These are phyloP conservation scores for Diplolepis rosae DNA, from an alignment of 2,888 invertebrate genomes.

Conservation along the genomic window DNA sequence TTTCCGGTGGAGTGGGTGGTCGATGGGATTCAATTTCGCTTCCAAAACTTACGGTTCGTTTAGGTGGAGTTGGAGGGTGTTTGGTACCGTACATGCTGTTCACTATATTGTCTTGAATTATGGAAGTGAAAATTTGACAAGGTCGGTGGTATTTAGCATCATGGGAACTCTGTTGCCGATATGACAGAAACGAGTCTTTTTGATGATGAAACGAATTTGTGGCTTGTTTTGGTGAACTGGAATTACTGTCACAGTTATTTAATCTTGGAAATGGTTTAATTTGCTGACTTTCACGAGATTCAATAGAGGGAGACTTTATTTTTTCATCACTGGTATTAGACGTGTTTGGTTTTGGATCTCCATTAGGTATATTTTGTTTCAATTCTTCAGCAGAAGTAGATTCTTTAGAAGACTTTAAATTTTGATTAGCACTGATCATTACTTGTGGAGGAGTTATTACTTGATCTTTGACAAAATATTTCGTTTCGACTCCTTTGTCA, in stretches of 20 bases:
- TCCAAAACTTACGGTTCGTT: constrained; percentile 52
- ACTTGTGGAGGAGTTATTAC: no score
- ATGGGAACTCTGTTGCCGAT: background rate
- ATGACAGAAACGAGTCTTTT: background rate
- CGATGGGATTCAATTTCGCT: constrained; percentile 49
- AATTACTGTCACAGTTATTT: no score
- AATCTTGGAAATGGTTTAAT: background rate
- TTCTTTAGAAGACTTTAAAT: background rate
- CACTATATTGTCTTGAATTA: constrained; percentile 15
- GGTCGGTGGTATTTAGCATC: constrained; percentile 31
- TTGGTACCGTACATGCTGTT: background rate
- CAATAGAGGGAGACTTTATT: constrained; percentile 4
- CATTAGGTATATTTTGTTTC: constrained; percentile 34
- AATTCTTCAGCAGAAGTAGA: background rate
- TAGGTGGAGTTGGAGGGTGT: constrained; percentile 40
- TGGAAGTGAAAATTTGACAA: constrained; percentile 1
- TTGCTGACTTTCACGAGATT: constrained; percentile 6
- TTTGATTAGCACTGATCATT: background rate
- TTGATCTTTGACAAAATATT: background rate
- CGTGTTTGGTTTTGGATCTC: background rate
- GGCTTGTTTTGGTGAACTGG: background rate
- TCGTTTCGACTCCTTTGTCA: background rate
- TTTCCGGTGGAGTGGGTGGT: constrained; percentile 52
- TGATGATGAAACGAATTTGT: background rate
- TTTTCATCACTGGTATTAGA: background rate